Conservation (phyloP, 1,140 invertebrate species). For the Callitettix versicolor region DNA sequence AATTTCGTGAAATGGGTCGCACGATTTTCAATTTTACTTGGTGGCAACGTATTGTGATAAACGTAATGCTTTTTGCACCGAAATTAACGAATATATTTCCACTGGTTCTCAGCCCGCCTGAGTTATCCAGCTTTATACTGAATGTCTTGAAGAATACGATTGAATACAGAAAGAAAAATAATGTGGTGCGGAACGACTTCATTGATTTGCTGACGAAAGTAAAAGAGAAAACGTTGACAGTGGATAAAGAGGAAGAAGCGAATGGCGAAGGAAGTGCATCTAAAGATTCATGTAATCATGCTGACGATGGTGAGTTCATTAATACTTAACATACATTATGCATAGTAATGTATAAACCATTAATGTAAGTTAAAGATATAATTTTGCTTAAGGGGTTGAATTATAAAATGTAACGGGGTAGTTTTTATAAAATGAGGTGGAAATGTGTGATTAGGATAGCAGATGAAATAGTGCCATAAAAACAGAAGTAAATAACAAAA, state of each 20-base stretch:
- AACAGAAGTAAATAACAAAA: too few species aligned
- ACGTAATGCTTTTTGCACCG: not conserved
- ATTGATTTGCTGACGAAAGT: slow-evolving; percentile 42
- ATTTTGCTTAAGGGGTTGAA: too few species aligned
- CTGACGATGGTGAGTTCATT: too few species aligned
- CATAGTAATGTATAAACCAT: too few species aligned
- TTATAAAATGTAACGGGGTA: too few species aligned
- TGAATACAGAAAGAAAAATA: slow-evolving; percentile 37
- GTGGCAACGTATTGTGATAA: too few species aligned
- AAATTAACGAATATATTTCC: not conserved
- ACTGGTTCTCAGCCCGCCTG: not conserved
- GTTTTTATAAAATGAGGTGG: too few species aligned
- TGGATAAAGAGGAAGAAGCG: not conserved
- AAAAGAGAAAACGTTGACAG: slow-evolving; percentile 28
- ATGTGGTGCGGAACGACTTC: slow-evolving; percentile 40
- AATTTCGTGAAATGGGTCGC: slow-evolving; percentile 26
- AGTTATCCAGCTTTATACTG: slow-evolving; percentile 32
- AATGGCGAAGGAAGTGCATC: not conserved
- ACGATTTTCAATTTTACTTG: slow-evolving; percentile 1
- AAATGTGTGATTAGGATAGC: too few species aligned
- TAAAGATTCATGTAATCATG: too few species aligned
- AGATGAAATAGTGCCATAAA: too few species aligned
- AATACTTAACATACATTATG: too few species aligned
- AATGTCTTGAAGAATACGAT: slow-evolving; percentile 42
- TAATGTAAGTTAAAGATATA: too few species aligned